Percentiles rank a stretch among this genome's conserved stretches.
Evolutionary conservation across 92 coral and sea anemone genomes (phyloP).

Genomic region (Metridium senile): DNA sequence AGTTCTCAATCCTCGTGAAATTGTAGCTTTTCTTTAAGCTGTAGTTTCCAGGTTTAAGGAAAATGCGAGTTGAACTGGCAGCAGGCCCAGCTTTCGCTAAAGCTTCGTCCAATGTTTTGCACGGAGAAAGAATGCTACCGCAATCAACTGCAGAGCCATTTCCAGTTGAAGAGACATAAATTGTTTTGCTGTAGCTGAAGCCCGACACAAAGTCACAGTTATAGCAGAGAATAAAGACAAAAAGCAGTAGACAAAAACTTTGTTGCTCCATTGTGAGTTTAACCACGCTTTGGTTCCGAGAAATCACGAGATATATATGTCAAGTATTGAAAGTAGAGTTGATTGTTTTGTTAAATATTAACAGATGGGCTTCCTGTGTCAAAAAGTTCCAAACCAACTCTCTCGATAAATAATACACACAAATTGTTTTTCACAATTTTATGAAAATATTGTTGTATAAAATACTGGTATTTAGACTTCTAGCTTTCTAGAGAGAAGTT

Average conservation of each 20-base stretch:
- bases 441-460: no score
- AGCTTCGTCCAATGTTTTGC: slow-evolving; percentile 69
- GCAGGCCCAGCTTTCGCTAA: slow-evolving; percentile 39
- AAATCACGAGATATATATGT: not conserved
- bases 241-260: not conserved
- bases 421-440: no score
- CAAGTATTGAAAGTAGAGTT: not conserved
- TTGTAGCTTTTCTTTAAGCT: slow-evolving; percentile 47
- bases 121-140: slow-evolving; percentile 33
- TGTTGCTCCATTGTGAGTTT: not conserved
- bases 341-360: not conserved
- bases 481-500: no score
- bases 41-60: slow-evolving; percentile 57
- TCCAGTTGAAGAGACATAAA: slow-evolving; percentile 43
- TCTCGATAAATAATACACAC: no score
- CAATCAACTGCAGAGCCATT: slow-evolving; percentile 48
- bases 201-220: not conserved
- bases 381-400: no score
- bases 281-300: not conserved
- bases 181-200: slow-evolving; percentile 27
- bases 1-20: slow-evolving; percentile 50
- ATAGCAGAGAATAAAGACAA: not conserved
- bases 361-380: not conserved
- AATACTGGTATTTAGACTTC: no score
- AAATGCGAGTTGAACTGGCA: slow-evolving; percentile 54